Evolutionary conservation across 2,113 vertebrate genomes (phyloP).

Genomic region (Sorex fumeus): DNA sequence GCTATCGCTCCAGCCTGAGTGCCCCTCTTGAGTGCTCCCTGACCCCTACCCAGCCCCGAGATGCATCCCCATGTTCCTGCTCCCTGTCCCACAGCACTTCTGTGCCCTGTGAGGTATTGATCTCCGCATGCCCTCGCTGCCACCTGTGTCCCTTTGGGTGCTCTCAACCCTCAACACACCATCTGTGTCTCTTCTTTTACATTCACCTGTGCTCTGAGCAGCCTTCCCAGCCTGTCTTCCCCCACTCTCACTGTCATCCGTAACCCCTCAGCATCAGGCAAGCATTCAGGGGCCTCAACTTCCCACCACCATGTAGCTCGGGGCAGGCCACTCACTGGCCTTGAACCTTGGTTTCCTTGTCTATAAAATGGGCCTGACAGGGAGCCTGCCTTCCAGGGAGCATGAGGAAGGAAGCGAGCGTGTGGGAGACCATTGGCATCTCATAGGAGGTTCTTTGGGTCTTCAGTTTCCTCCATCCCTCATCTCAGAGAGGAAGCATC

Average conservation of each 20-base stretch:
- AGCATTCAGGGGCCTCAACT: background rate
- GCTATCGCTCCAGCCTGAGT: too few relatives aligned
- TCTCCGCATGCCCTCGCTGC: too few relatives aligned
- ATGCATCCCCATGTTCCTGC: too few relatives aligned
- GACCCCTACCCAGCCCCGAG: too few relatives aligned
- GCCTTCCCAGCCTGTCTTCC: background rate
- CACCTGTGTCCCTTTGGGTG: too few relatives aligned
- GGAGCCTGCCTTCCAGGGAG: background rate
- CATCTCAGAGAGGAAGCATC: constrained; percentile 13
- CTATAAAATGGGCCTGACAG: background rate
- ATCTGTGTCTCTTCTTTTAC: too few relatives aligned
- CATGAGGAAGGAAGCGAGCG: background rate
- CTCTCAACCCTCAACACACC: too few relatives aligned
- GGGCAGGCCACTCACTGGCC: background rate
- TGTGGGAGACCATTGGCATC: background rate
- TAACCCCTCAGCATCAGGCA: background rate
- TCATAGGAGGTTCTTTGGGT: background rate
- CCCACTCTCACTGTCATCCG: background rate
- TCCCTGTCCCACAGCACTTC: too few relatives aligned
- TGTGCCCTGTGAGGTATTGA: too few relatives aligned
- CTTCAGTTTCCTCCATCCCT: background rate
- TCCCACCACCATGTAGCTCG: background rate
- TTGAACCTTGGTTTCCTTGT: background rate
- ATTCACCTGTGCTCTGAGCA: background rate
- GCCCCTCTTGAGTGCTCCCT: too few relatives aligned